Conservation (phyloP, 2,797 vertebrate genomes). For the Prunella strophiata region DNA sequence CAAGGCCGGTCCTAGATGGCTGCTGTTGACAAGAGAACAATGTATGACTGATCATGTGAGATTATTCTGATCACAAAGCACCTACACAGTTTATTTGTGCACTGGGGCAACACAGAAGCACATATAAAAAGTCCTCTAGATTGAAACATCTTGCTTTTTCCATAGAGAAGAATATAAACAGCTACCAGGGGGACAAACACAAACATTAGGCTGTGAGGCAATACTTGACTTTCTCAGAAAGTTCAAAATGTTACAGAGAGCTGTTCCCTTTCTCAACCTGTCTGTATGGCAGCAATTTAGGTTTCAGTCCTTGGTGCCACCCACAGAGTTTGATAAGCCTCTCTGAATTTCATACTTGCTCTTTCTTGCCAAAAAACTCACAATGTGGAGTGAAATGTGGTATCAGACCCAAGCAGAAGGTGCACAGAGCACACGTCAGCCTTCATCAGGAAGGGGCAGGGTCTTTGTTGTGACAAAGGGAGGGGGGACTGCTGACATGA, state of each 20-base stretch:
- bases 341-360: background rate
- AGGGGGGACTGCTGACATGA: background rate
- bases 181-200: slow-evolving; percentile 48
- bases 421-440: accelerated
- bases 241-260: slow-evolving; percentile 60
- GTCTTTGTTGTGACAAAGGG: accelerated
- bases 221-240: slow-evolving; percentile 51
- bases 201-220: slow-evolving; percentile 37
- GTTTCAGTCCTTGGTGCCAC: background rate
- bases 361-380: background rate
- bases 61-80: slow-evolving; percentile 65
- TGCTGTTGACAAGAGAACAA: slow-evolving; percentile 72
- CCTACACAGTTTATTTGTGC: slow-evolving; percentile 61
- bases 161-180: slow-evolving; percentile 19
- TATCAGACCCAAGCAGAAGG: background rate
- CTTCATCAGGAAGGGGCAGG: background rate
- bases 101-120: background rate
- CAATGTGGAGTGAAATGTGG: background rate
- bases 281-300: background rate
- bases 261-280: slow-evolving; percentile 28
- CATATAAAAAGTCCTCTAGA: slow-evolving; percentile 9
- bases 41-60: slow-evolving; percentile 57
- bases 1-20: slow-evolving; percentile 56
- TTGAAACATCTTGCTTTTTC: slow-evolving; percentile 38
- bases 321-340: background rate